Conservation (phyloP, 2,113 vertebrate genomes). For the Platysteira castanea region DNA sequence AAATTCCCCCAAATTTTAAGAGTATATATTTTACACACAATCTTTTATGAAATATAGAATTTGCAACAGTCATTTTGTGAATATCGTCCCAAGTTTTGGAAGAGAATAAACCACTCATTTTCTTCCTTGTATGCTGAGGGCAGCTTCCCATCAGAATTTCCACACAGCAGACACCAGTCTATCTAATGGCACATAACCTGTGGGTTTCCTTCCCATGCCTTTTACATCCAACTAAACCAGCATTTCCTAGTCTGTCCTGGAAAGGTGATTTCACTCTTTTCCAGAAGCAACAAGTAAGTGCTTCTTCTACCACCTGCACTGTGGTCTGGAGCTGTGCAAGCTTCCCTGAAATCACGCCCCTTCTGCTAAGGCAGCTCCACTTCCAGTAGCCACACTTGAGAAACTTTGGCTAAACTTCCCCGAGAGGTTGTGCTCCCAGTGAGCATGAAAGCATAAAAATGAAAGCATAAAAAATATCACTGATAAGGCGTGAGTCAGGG, state of each 20-base stretch:
- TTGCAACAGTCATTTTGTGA: neutral
- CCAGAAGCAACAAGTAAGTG: neutral
- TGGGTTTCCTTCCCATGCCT: neutral
- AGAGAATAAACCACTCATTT: neutral
- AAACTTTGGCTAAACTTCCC: neutral
- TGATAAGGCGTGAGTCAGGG: neutral
- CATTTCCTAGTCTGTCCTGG: neutral
- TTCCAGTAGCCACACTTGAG: neutral
- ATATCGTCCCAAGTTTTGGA: neutral
- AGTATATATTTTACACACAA: neutral
- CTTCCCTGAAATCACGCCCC: neutral
- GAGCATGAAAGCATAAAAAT: neutral
- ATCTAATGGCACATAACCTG: neutral
- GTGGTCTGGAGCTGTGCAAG: neutral
- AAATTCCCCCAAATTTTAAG: neutral
- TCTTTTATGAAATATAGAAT: neutral
- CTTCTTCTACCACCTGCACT: neutral
- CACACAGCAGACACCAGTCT: neutral
- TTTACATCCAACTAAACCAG: neutral
- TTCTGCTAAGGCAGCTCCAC: neutral
- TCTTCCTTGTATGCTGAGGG: neutral
- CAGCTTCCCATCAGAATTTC: neutral
- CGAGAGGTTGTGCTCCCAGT: neutral
- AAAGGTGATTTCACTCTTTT: neutral
- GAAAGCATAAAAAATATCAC: neutral